A percentile compares a stretch with the other conserved stretches of the same genome.
Evolutionary conservation across 2,797 vertebrate species (phyloP).

Genomic region (Sebastes kiyomatsui): DNA sequence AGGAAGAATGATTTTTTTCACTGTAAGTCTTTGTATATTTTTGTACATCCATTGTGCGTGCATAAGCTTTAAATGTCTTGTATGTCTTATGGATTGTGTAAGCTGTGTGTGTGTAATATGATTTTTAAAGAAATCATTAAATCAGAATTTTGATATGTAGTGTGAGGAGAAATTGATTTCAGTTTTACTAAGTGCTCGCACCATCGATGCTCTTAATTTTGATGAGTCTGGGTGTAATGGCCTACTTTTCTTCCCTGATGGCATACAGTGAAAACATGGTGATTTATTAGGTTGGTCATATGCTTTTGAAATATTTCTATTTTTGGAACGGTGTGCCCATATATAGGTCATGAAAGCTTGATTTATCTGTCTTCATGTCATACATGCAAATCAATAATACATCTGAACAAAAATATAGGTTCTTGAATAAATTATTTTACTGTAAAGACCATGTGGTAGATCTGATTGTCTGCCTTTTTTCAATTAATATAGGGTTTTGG

Average conservation of each 20-base stretch:
- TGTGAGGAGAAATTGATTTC: not conserved
- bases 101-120: not conserved
- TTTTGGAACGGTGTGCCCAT: not conserved
- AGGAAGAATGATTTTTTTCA: not conserved
- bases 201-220: not conserved
- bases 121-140: conserved; percentile 21
- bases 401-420: not conserved
- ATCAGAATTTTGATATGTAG: not conserved
- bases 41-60: conserved; percentile 4
- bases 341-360: not conserved
- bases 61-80: not conserved
- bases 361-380: not conserved
- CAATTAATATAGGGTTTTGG: not conserved
- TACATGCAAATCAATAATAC: not conserved
- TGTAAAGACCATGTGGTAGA: not conserved
- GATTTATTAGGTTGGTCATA: not conserved
- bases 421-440: conserved; percentile 18
- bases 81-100: conserved; percentile 2
- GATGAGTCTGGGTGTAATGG: not conserved
- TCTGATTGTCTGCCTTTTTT: not conserved
- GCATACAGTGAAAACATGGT: not conserved
- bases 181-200: not conserved
- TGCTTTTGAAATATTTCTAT: not conserved
- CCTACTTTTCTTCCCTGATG: not conserved
- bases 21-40: conserved; percentile 37